These are phyloP conservation scores for Miichthys miiuy DNA, from an alignment of 2,797 vertebrate species.

Conservation along the genomic window DNA sequence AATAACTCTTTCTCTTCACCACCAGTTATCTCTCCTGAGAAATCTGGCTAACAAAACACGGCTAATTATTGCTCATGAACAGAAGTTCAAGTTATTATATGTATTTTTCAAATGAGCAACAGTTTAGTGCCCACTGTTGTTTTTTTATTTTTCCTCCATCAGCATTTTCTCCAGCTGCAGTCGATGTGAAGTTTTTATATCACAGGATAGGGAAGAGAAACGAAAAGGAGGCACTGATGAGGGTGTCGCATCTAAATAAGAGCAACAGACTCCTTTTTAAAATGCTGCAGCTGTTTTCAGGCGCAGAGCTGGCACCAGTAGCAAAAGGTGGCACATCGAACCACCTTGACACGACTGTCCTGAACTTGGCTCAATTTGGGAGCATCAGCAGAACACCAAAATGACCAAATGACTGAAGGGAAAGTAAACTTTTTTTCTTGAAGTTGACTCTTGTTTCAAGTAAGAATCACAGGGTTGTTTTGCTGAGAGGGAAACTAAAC, in stretches of 20 bases:
- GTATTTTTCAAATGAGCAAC: neutral
- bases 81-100: no score
- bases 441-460: conserved; percentile 17
- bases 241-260: conserved; percentile 58
- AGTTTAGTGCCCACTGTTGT: neutral
- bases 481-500: neutral
- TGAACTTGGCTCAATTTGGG: conserved; percentile 63
- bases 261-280: conserved; percentile 52
- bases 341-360: conserved; percentile 74
- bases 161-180: conserved; percentile 27
- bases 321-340: conserved; percentile 57
- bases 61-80: neutral
- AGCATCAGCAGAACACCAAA: conserved; percentile 62
- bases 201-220: neutral
- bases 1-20: neutral
- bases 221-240: conserved; percentile 33
- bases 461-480: neutral
- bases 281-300: conserved; percentile 68
- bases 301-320: conserved; percentile 56
- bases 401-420: conserved; percentile 40
- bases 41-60: neutral
- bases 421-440: conserved; percentile 40
- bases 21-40: neutral
- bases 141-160: conserved; percentile 6
- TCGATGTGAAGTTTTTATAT: conserved; percentile 40